A percentile compares a stretch with the other conserved stretches of the same genome.
phyloP scores from a whole-genome alignment of 2,888 invertebrate species.

The Himalopsyche anomala region DNA sequence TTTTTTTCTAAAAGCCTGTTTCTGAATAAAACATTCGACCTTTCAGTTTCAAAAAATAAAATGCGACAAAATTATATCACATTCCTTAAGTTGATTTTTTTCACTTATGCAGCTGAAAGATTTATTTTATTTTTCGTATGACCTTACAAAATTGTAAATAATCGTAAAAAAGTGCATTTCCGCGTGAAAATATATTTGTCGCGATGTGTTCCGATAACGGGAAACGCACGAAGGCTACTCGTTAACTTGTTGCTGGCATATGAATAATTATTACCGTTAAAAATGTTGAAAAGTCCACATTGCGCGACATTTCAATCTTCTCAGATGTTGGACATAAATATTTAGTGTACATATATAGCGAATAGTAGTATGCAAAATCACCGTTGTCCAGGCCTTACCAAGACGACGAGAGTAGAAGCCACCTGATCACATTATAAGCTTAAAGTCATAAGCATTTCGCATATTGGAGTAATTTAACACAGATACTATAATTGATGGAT shows the following conservation, averaged over 20 bases:
- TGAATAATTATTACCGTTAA: slow-evolving; percentile 14
- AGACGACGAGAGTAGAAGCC: neutral
- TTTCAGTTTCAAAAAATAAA: too few relatives aligned
- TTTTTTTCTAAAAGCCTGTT: too few relatives aligned
- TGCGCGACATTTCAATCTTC: neutral
- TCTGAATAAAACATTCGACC: too few relatives aligned
- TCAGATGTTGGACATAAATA: neutral
- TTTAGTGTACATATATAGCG: neutral
- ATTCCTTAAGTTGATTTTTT: too few relatives aligned
- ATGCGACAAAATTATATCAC: too few relatives aligned
- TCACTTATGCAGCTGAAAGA: neutral
- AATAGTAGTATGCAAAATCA: neutral
- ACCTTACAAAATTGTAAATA: neutral
- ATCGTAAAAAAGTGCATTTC: neutral
- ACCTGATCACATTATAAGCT: too few relatives aligned
- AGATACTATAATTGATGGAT: too few relatives aligned
- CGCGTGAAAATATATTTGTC: slow-evolving; percentile 1
- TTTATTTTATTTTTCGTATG: neutral
- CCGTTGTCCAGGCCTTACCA: neutral
- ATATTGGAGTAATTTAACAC: too few relatives aligned
- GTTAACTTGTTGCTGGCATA: neutral
- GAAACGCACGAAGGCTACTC: neutral
- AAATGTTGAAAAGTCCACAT: neutral
- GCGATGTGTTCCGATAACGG: neutral
- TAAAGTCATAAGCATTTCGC: too few relatives aligned